Conservation (phyloP, 2,113 vertebrate genomes). For the Poicephalus meyeri region DNA sequence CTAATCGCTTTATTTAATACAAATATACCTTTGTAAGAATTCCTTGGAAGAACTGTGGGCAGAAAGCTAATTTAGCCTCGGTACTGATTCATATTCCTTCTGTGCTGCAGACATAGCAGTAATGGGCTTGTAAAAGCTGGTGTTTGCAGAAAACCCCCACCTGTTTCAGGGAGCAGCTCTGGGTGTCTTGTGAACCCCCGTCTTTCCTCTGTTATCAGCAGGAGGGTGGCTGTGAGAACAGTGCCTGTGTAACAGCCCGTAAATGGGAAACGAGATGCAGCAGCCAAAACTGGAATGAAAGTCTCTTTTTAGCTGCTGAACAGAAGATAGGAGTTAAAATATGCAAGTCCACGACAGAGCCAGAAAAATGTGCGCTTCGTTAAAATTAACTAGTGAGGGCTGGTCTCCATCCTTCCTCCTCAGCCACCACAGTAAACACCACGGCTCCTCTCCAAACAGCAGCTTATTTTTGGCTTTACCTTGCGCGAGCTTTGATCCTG, state of each 20-base stretch:
- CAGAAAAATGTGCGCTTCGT: constrained; percentile 51
- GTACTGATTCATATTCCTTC: constrained; percentile 1
- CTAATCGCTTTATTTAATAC: neutral
- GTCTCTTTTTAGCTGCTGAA: constrained; percentile 70
- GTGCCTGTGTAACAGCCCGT: constrained; percentile 50
- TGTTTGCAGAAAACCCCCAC: neutral
- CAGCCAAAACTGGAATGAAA: constrained; percentile 68
- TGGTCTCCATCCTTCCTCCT: constrained; percentile 21
- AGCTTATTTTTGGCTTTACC: neutral
- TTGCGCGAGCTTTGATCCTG: neutral
- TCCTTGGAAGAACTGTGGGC: constrained; percentile 18
- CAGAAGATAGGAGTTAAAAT: constrained; percentile 68
- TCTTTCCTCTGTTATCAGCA: neutral
- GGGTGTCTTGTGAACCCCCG: neutral
- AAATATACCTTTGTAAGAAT: constrained; percentile 24
- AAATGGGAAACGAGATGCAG: neutral
- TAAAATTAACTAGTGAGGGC: constrained; percentile 28
- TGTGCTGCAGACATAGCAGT: neutral
- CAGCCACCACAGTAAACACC: neutral
- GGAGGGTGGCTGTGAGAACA: constrained; percentile 39
- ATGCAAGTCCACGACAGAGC: neutral
- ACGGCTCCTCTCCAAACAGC: neutral
- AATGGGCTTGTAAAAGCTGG: neutral
- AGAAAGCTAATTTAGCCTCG: constrained; percentile 1
- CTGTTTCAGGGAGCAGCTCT: neutral